These are phyloP conservation scores for Apamea monoglypha DNA, from an alignment of 2,888 invertebrate genomes.

Conservation along the genomic window DNA sequence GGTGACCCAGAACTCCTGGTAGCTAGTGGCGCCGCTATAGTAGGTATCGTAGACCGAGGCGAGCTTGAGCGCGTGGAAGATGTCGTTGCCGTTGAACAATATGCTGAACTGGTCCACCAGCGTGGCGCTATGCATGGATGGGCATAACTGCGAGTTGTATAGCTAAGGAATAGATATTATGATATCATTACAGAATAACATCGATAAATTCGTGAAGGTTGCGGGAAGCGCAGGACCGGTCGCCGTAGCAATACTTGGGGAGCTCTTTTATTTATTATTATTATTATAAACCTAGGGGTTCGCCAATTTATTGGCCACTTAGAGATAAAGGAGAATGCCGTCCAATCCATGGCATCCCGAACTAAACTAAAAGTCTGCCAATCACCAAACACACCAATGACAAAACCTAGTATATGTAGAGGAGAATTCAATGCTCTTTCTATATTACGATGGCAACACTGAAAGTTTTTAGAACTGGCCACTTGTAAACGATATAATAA, in stretches of 20 bases:
- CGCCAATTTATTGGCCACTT: neutral
- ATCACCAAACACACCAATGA: too few species aligned
- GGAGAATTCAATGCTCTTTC: neutral
- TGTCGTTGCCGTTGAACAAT: slow-evolving; percentile 90
- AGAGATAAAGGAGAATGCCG: too few species aligned
- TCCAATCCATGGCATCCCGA: neutral
- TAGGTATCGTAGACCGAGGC: slow-evolving; percentile 92
- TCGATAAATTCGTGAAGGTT: neutral
- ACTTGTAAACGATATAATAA: too few species aligned
- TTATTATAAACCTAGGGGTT: neutral
- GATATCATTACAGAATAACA: neutral
- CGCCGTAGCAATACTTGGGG: neutral
- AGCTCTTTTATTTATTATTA: neutral
- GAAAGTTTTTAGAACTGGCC: too few species aligned
- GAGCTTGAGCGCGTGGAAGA: slow-evolving; percentile 92
- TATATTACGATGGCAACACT: too few species aligned
- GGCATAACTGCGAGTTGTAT: slow-evolving; percentile 77
- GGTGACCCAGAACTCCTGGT: slow-evolving; percentile 93
- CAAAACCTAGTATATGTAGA: neutral
- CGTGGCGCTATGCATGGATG: neutral
- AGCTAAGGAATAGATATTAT: slow-evolving; percentile 69
- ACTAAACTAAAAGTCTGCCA: neutral
- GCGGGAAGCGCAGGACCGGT: neutral
- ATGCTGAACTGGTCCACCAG: slow-evolving; percentile 68
- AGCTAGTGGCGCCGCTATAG: slow-evolving; percentile 93